Evolutionary conservation across 1,140 invertebrate species (phyloP), one percentile per base, ranked within the genome.

Genomic region (Meloidogyne chitwoodi): DNA sequence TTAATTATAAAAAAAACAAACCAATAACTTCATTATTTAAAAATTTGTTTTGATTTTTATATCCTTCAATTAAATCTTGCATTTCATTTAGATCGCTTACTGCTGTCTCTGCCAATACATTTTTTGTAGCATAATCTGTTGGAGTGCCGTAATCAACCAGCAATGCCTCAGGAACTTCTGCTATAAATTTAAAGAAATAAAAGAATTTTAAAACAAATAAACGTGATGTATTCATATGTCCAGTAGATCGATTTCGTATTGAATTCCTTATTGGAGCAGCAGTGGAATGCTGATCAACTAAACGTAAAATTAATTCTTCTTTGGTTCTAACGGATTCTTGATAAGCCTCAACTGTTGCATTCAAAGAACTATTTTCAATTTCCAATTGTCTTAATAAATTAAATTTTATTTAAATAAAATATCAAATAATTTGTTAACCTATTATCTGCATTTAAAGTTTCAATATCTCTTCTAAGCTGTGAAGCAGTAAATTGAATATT

Each of bases 1-100:
- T 64, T 24, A 77, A 14, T 44, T 22, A 56, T 2, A 4, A 12
- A n/a, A 75, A 2, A 69, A 3, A 75, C 63, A 29, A 22, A 77
- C 76, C 76, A 19, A 81, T 26, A 14, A 81, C 72, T 82, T 81
- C 80, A n/a, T 83, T 34, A 63, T 81, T 81, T 41, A 81, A 38
- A 48, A 81, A 81, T 19, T 80, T 48, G 31, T 81, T 81, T 29
- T 81, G 80, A 22, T 48, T 81, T 62, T 68, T 31, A 41, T 81
- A 81, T n/a, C 80, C 80, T 29, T 77, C 63, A 6, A 81, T 71
- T 14, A 81, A 48, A 38, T 81, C 80, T 34, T 80, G 79, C 80
- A 81, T 29, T 71, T 81, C 77, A 68, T 48, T 79, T 56, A 81
- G 41, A 27, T 81, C 80, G 48, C 74, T 65, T n/a, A 81, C 80